These are phyloP conservation scores for Nycticebus coucang DNA, from an alignment of 2,113 vertebrate species.

Conservation along the genomic window DNA sequence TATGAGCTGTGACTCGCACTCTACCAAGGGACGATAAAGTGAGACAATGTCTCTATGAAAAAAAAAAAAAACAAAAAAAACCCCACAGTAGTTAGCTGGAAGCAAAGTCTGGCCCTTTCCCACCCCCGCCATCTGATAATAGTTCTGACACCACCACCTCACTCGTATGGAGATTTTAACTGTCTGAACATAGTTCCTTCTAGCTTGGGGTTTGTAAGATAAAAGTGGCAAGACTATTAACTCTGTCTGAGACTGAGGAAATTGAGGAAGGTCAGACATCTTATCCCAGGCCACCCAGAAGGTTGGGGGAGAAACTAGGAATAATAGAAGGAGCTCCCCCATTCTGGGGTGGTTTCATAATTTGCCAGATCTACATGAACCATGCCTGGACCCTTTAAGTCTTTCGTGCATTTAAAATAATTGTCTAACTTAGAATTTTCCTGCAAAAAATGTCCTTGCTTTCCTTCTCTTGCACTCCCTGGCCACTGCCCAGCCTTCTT, in stretches of 20 bases:
- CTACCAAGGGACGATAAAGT: too few relatives aligned
- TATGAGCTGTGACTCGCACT: too few relatives aligned
- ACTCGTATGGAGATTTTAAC: neutral
- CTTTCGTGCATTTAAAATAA: neutral
- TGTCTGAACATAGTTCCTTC: neutral
- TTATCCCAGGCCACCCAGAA: neutral
- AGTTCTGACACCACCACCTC: neutral
- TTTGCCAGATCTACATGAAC: neutral
- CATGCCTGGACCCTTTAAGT: neutral
- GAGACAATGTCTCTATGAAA: too few relatives aligned
- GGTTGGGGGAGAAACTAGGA: neutral
- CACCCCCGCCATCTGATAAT: neutral
- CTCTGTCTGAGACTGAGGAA: neutral
- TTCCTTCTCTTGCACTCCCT: neutral
- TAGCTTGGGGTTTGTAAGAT: neutral
- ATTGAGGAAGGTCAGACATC: neutral
- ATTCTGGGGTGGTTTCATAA: too few relatives aligned
- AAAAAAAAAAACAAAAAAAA: too few relatives aligned
- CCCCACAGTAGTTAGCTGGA: neutral
- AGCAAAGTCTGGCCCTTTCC: neutral
- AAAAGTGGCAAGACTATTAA: slow-evolving; percentile 6
- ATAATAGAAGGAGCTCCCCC: rapidly evolving
- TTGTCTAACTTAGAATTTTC: neutral
- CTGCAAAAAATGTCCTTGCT: neutral
- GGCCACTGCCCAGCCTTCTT: neutral